Evolutionary conservation across 1,140 invertebrate species (phyloP).

Genomic region (Sitobion miscanthi): DNA sequence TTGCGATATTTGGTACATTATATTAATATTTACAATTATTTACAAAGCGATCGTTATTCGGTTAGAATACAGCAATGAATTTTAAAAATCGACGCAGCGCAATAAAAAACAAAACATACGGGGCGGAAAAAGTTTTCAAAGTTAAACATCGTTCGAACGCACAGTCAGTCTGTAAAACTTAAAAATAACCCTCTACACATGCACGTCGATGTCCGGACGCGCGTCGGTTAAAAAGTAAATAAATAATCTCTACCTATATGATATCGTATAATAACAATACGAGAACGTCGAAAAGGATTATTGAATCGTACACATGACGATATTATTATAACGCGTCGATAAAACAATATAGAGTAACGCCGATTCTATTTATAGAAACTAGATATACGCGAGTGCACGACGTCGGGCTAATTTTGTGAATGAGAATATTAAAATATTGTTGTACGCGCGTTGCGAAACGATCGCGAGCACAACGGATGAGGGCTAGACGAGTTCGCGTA

Average conservation of each 20-base stretch:
- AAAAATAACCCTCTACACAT: neutral
- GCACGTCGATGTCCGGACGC: neutral
- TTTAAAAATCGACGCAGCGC: neutral
- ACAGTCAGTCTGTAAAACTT: neutral
- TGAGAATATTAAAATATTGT: neutral
- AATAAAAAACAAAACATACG: constrained; percentile 5
- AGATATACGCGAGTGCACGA: too few species aligned
- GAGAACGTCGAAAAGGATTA: too few species aligned
- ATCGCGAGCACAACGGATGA: too few species aligned
- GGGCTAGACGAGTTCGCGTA: neutral
- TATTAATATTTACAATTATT: neutral
- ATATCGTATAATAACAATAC: too few species aligned
- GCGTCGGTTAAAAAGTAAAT: neutral
- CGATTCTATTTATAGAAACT: too few species aligned
- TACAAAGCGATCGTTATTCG: neutral
- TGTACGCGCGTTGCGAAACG: too few species aligned
- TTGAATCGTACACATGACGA: neutral
- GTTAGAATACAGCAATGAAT: neutral
- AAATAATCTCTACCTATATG: neutral
- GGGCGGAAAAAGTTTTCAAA: neutral
- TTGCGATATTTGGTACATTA: neutral
- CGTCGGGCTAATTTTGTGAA: neutral
- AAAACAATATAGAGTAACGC: neutral
- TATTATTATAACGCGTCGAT: neutral
- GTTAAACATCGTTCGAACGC: neutral